Conservation (phyloP, 2,113 vertebrate species). For the Ahaetulla prasina region DNA sequence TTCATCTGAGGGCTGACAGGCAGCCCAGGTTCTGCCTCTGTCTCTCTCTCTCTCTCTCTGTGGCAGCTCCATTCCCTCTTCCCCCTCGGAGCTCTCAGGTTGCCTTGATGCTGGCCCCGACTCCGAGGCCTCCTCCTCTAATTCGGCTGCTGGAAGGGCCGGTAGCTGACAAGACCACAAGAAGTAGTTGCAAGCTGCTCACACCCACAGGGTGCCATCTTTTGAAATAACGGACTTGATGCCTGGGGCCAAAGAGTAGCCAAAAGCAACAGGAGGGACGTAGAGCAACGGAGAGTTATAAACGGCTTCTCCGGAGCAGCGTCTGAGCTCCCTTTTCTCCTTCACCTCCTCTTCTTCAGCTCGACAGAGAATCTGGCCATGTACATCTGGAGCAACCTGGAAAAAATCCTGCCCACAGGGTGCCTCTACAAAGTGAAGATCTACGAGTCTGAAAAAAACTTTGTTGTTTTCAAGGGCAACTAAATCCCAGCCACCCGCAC, state of each 20-base stretch:
- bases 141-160: no score
- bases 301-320: background rate
- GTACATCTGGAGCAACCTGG: slow-evolving; percentile 35
- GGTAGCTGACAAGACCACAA: no score
- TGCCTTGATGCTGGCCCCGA: no score
- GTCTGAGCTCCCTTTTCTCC: background rate
- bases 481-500: slow-evolving; percentile 5
- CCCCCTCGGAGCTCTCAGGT: no score
- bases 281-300: background rate
- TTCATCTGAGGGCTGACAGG: no score
- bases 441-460: slow-evolving; percentile 39
- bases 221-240: background rate
- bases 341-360: background rate
- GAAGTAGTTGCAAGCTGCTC: no score
- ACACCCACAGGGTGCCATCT: background rate
- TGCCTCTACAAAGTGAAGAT: slow-evolving; percentile 39
- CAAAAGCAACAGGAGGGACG: background rate
- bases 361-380: background rate
- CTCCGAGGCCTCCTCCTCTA: no score
- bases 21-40: no score
- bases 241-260: background rate
- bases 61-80: no score
- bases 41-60: no score
- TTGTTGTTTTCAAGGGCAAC: slow-evolving; percentile 19
- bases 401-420: slow-evolving; percentile 20